phyloP scores from a whole-genome alignment of 2,797 vertebrate genomes.

The Sarcophilus harrisii region DNA sequence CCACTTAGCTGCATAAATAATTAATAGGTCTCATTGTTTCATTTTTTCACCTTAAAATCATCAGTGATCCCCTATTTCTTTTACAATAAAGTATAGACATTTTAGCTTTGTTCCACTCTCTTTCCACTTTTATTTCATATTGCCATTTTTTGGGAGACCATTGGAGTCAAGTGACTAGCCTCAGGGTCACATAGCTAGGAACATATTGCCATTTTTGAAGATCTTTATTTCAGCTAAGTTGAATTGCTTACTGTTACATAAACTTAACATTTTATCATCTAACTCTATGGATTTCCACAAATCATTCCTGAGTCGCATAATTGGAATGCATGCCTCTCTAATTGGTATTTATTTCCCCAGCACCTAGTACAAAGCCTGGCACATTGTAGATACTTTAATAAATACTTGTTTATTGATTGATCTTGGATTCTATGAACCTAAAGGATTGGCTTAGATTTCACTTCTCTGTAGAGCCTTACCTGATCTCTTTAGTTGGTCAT shows the following conservation, averaged over 20 bases:
- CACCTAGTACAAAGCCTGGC: background rate
- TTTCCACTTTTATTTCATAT: background rate
- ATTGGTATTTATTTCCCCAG: background rate
- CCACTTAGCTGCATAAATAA: background rate
- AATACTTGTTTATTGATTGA: background rate
- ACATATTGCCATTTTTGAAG: background rate
- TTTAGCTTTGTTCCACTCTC: background rate
- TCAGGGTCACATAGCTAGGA: too few relatives aligned
- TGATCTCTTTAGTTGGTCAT: background rate
- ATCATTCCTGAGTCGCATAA: background rate
- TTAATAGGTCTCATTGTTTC: background rate
- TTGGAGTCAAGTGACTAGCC: too few relatives aligned
- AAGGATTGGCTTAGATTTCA: background rate
- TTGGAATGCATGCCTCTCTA: background rate
- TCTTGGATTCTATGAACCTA: background rate
- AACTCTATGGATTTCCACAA: background rate
- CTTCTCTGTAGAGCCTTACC: background rate
- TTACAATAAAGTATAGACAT: background rate
- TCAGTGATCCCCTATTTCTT: background rate
- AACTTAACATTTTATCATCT: background rate
- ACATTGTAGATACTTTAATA: background rate
- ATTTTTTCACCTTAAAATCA: background rate
- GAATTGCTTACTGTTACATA: background rate
- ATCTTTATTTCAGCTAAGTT: background rate
- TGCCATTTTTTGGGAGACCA: too few relatives aligned